Evolutionary conservation across 1,140 invertebrate genomes (phyloP).

Genomic region (Achroia grisella): DNA sequence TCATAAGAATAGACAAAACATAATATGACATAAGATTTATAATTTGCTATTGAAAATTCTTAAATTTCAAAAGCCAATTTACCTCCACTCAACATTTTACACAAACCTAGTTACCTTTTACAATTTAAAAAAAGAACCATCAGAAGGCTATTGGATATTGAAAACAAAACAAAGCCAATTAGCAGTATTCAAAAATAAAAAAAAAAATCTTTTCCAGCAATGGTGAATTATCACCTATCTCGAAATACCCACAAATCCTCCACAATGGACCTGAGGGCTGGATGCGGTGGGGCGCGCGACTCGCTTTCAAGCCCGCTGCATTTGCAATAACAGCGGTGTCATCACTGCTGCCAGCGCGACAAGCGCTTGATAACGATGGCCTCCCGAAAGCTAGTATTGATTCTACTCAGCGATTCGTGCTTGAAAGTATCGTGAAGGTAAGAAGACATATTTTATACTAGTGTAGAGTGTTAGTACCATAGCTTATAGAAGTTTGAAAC

Average conservation of each 20-base stretch:
- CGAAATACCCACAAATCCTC: constrained; percentile 56
- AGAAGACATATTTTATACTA: no score
- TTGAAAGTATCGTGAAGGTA: constrained; percentile 56
- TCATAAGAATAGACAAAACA: no score
- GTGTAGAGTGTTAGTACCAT: background rate
- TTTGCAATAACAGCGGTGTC: constrained; percentile 46
- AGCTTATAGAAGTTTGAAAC: no score
- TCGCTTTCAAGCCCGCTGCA: constrained; percentile 54
- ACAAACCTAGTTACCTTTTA: no score
- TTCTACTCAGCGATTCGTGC: constrained; percentile 50
- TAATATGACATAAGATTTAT: no score
- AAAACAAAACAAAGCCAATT: no score
- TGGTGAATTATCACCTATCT: constrained; percentile 43
- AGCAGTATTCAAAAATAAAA: no score
- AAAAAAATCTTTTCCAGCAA: constrained; percentile 40
- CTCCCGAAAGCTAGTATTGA: constrained; percentile 58
- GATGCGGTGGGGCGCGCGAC: constrained; percentile 50
- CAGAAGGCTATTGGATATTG: no score
- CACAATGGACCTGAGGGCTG: constrained; percentile 55
- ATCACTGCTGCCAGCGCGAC: constrained; percentile 41
- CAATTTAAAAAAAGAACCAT: no score
- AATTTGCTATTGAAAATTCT: no score
- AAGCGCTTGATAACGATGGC: constrained; percentile 40
- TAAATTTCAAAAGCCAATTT: no score
- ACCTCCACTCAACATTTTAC: no score